Conservation (phyloP, 2,797 vertebrate species). For the Odontamblyopus rebecca region DNA sequence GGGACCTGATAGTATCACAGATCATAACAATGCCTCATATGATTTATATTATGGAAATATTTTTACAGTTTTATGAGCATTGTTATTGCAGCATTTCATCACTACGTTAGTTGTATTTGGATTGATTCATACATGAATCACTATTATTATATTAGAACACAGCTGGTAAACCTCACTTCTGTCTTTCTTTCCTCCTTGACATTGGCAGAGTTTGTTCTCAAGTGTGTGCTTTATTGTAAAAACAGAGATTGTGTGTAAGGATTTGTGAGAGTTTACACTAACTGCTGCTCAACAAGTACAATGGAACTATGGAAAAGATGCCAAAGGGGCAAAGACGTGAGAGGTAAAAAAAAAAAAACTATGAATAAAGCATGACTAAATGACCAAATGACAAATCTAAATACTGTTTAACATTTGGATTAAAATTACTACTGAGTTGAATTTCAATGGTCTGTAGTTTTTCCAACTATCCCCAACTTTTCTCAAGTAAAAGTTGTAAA, state of each 20-base stretch:
- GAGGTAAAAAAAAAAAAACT: not conserved
- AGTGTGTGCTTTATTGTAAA: not conserved
- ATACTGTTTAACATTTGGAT: not conserved
- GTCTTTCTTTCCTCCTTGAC: not conserved
- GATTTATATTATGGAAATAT: too few relatives aligned
- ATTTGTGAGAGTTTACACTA: not conserved
- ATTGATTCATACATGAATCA: too few relatives aligned
- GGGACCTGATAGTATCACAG: not conserved
- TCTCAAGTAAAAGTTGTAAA: not conserved
- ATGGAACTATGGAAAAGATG: not conserved
- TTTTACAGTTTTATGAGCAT: too few relatives aligned
- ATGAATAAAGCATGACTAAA: not conserved
- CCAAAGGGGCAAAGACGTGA: not conserved
- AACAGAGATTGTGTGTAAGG: constrained; percentile 5
- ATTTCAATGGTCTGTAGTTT: not conserved
- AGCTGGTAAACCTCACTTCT: not conserved
- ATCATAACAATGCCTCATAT: not conserved
- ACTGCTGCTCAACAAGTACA: not conserved
- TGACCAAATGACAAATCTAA: not conserved
- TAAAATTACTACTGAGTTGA: not conserved
- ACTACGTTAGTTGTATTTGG: too few relatives aligned
- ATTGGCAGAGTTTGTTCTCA: not conserved
- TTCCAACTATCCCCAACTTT: not conserved
- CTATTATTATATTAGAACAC: not conserved
- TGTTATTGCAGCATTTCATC: too few relatives aligned